Evolutionary conservation across 2,888 invertebrate species (phyloP).

Genomic region (Netelia inedita): DNA sequence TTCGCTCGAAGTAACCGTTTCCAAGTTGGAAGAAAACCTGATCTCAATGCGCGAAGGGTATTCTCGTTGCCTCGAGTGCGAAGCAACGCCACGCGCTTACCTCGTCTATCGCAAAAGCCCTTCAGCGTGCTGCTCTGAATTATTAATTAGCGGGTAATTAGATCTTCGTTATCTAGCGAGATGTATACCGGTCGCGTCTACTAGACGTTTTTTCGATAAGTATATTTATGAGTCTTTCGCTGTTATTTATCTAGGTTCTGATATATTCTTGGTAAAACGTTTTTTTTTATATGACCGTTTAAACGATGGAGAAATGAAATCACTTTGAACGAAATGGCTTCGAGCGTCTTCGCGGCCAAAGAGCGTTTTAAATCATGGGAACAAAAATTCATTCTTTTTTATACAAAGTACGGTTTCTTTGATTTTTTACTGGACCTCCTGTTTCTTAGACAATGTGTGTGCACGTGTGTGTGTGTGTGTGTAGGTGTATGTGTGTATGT

Average conservation of each 20-base stretch:
- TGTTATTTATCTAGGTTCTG: not conserved
- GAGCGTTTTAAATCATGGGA: too few species aligned
- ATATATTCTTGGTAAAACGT: not conserved
- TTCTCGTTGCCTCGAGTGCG: not conserved
- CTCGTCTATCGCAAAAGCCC: not conserved
- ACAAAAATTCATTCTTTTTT: too few species aligned
- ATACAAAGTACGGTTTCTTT: too few species aligned
- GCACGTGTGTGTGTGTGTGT: too few species aligned
- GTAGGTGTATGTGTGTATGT: too few species aligned
- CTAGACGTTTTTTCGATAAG: not conserved
- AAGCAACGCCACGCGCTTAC: not conserved
- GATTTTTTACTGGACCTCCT: too few species aligned
- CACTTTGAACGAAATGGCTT: too few species aligned
- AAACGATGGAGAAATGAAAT: too few species aligned
- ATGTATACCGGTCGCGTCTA: slow-evolving; percentile 19
- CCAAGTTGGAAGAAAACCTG: not conserved
- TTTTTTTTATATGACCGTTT: not conserved
- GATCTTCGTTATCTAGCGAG: not conserved
- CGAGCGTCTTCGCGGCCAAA: too few species aligned
- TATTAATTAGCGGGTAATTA: slow-evolving; percentile 13
- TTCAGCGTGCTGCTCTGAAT: slow-evolving; percentile 8
- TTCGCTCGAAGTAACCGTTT: not conserved
- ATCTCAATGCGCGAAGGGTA: not conserved
- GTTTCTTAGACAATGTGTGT: too few species aligned
- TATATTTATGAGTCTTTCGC: not conserved